Conservation (phyloP, 2,113 vertebrate genomes). For the Neotoma lepida region DNA sequence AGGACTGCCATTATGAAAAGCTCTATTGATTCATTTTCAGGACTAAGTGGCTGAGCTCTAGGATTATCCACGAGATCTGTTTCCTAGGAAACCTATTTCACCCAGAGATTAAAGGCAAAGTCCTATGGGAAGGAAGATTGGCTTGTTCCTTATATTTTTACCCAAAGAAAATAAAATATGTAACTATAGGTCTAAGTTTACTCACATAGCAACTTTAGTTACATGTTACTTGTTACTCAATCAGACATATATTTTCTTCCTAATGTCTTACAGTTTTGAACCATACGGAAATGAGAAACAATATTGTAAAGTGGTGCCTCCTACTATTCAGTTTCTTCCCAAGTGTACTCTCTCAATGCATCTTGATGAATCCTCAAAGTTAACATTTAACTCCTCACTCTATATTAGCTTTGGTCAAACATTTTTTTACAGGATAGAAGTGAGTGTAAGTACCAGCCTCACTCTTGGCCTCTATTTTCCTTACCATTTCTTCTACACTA, state of each 20-base stretch:
- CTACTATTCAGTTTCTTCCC: not conserved
- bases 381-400: not conserved
- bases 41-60: slow-evolving; percentile 22
- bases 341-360: not conserved
- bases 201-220: slow-evolving; percentile 7
- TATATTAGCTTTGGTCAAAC: not conserved
- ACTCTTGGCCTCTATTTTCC: not conserved
- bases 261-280: not conserved
- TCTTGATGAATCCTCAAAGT: not conserved
- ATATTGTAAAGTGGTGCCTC: not conserved
- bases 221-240: not conserved
- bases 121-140: not conserved
- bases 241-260: not conserved
- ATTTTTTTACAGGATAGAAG: not conserved
- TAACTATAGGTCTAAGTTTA: not conserved
- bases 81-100: slow-evolving; percentile 64
- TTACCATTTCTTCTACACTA: not conserved
- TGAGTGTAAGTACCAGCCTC: not conserved
- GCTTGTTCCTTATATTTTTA: slow-evolving; percentile 42
- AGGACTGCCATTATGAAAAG: slow-evolving; percentile 28
- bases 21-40: slow-evolving; percentile 44
- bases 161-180: slow-evolving; percentile 34
- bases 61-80: slow-evolving; percentile 45
- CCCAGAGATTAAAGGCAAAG: slow-evolving; percentile 27
- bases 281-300: not conserved